Percentiles rank a stretch among this genome's conserved stretches.
phyloP scores from a whole-genome alignment of 2,888 invertebrate genomes.

The Nomada fabriciana region DNA sequence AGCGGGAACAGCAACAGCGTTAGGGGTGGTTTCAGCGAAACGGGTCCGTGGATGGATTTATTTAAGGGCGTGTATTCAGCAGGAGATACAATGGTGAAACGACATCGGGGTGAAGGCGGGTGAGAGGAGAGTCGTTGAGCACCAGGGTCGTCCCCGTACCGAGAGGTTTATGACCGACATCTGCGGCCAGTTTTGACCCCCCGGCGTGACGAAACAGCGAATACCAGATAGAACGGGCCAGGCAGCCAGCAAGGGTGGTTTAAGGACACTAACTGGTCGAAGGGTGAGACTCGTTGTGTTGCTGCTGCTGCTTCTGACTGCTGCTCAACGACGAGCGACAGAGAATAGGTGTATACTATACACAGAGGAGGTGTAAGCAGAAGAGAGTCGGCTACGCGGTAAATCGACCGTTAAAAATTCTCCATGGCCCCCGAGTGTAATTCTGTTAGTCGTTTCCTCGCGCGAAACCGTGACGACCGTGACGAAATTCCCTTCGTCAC shows the following conservation, averaged over 20 bases:
- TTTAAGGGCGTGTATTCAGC: constrained; percentile 82
- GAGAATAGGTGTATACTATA: not conserved
- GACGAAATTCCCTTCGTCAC: constrained; percentile 65
- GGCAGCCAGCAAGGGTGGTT: constrained; percentile 68
- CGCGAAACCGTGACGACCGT: constrained; percentile 65
- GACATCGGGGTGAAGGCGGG: constrained; percentile 52
- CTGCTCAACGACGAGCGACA: constrained; percentile 32
- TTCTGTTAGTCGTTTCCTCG: constrained; percentile 68
- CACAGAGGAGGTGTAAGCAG: not conserved
- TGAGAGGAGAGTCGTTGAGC: constrained; percentile 47
- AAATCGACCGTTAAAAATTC: constrained; percentile 84
- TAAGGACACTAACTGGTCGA: constrained; percentile 76
- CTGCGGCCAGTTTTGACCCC: constrained; percentile 83
- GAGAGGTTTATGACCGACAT: constrained; percentile 81
- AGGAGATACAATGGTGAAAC: constrained; percentile 78
- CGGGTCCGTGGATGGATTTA: constrained; percentile 77
- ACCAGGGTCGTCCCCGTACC: constrained; percentile 64
- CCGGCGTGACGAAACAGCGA: constrained; percentile 82
- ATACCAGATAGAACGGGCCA: constrained; percentile 60
- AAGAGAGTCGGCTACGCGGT: constrained; percentile 68
- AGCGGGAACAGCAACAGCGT: constrained; percentile 52
- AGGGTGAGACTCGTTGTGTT: constrained; percentile 60
- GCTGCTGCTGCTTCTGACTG: constrained; percentile 48
- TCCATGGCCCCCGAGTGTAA: constrained; percentile 65
- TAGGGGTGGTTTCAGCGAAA: constrained; percentile 63